These are phyloP conservation scores for Lophura nycthemera DNA, from an alignment of 2,113 vertebrate genomes.

Conservation along the genomic window DNA sequence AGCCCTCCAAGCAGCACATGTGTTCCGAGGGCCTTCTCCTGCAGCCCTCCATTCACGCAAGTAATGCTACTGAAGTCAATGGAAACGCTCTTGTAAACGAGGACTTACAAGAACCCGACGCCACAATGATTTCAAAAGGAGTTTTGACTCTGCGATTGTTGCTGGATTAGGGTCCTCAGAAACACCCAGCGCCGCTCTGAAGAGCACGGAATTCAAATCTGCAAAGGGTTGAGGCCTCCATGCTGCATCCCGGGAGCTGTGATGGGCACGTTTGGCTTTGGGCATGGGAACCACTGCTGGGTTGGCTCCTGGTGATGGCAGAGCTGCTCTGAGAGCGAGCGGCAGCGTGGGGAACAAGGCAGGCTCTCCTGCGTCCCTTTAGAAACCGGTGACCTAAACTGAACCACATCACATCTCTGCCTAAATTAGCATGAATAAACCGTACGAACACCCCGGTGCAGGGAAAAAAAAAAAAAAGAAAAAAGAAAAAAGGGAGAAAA, in stretches of 20 bases:
- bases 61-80: not conserved
- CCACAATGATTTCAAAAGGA: slow-evolving; percentile 50
- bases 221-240: not conserved
- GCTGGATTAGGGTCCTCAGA: slow-evolving; percentile 47
- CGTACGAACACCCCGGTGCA: accelerated
- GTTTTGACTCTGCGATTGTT: slow-evolving; percentile 57
- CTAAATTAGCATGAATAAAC: not conserved
- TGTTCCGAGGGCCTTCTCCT: not conserved
- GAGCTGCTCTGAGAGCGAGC: accelerated
- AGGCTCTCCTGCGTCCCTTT: not conserved
- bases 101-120: slow-evolving; percentile 47
- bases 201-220: slow-evolving; percentile 18
- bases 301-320: not conserved
- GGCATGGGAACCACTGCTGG: not conserved
- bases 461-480: accelerated
- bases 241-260: not conserved
- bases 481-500: accelerated
- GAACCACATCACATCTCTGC: not conserved
- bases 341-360: accelerated
- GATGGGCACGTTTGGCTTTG: not conserved
- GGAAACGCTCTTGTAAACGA: slow-evolving; percentile 63
- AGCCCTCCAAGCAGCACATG: accelerated
- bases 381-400: not conserved
- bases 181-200: not conserved
- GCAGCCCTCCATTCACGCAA: not conserved